Conservation (phyloP, 2,797 vertebrate species). For the Phoebastria nigripes region DNA sequence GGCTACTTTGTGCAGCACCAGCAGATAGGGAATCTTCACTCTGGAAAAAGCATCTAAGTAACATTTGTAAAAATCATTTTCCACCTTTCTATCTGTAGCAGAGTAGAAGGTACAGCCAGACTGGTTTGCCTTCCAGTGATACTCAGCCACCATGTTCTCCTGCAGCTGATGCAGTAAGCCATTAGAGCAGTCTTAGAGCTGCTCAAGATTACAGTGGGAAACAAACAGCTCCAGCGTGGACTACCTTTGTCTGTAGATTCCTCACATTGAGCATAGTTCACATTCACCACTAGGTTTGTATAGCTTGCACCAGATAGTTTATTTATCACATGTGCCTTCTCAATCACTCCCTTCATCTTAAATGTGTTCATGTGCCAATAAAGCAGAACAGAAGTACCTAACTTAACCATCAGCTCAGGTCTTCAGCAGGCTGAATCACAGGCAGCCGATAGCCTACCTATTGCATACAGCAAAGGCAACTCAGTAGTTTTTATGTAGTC, state of each 20-base stretch:
- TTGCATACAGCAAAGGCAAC: not conserved
- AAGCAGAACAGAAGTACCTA: not conserved
- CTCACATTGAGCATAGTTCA: not conserved
- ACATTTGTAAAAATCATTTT: not conserved
- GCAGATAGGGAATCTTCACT: not conserved
- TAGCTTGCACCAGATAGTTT: not conserved
- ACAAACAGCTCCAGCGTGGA: not conserved
- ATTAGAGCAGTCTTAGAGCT: not conserved
- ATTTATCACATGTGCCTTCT: not conserved
- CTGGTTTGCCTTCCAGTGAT: not conserved
- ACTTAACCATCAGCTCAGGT: not conserved
- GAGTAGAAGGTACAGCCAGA: not conserved
- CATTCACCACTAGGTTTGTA: not conserved
- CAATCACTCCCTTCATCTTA: not conserved
- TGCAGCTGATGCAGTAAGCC: not conserved
- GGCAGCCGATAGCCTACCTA: not conserved
- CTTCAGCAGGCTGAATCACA: not conserved
- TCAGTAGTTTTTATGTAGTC: not conserved
- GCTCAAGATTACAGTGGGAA: not conserved
- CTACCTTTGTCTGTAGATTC: not conserved
- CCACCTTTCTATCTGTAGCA: not conserved
- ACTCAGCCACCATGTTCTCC: not conserved
- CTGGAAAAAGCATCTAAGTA: not conserved
- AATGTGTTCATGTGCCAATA: not conserved
- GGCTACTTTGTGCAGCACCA: not conserved